Evolutionary conservation across 2,888 invertebrate species (phyloP).

Genomic region (Schrankia costaestrigalis): DNA sequence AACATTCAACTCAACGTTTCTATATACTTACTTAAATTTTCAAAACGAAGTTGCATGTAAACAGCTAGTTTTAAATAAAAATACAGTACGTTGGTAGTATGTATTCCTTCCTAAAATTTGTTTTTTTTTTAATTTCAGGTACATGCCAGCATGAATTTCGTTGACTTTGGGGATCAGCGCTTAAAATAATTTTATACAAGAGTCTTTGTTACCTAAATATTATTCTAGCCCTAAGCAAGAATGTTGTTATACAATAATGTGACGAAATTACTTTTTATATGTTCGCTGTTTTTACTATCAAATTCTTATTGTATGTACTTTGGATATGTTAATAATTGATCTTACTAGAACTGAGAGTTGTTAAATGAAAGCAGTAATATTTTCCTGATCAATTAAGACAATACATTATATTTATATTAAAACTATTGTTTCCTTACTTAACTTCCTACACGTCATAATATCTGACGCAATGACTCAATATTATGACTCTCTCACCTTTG

Average conservation of each 20-base stretch:
- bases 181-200: constrained; percentile 18
- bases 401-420: constrained; percentile 7
- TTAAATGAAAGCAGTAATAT: constrained; percentile 9
- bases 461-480: no score
- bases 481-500: no score
- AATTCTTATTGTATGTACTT: constrained; percentile 6
- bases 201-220: no score
- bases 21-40: no score
- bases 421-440: constrained; percentile 4
- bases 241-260: constrained; percentile 17
- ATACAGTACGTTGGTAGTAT: constrained; percentile 42
- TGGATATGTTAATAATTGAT: constrained; percentile 16
- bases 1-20: no score
- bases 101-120: constrained; percentile 4
- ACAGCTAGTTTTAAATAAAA: no score
- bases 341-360: constrained; percentile 13
- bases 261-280: constrained; percentile 15
- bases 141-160: constrained; percentile 27
- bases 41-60: no score
- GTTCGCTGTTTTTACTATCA: constrained; percentile 8
- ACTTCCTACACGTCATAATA: background rate
- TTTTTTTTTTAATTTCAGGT: constrained; percentile 34
- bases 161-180: constrained; percentile 20
- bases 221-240: constrained; percentile 20
- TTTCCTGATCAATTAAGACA: constrained; percentile 4